phyloP scores from a whole-genome alignment of 2,113 vertebrate species.

The Pseudolaguvia tuberculata region DNA sequence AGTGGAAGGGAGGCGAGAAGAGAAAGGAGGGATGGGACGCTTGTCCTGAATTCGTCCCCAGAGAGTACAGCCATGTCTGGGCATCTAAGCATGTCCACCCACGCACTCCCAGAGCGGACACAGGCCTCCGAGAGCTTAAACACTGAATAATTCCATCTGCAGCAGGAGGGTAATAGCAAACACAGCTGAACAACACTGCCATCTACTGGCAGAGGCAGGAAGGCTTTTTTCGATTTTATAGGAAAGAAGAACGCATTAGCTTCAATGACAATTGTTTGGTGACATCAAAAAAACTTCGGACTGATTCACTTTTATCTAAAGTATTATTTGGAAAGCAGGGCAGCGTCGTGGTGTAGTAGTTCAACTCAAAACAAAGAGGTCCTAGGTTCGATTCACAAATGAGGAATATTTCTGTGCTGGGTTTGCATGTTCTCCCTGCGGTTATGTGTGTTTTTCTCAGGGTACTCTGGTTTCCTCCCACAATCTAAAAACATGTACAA shows the following conservation, averaged over 20 bases:
- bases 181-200: conserved; percentile 44
- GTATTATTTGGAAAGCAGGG: too few relatives aligned
- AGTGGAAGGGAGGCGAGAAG: conserved; percentile 36
- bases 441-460: too few relatives aligned
- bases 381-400: too few relatives aligned
- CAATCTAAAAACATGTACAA: too few relatives aligned
- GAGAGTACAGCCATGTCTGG: conserved; percentile 41
- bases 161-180: conserved; percentile 20
- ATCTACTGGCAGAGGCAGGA: conserved; percentile 54
- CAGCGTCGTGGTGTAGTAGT: too few relatives aligned
- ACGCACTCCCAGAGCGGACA: conserved; percentile 16
- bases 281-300: too few relatives aligned
- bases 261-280: too few relatives aligned
- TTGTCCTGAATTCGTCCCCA: conserved; percentile 28
- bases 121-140: not conserved
- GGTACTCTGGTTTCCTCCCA: too few relatives aligned
- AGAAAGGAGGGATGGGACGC: not conserved
- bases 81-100: conserved; percentile 32
- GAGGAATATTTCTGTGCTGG: too few relatives aligned
- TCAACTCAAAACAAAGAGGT: too few relatives aligned
- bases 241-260: not conserved
- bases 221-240: not conserved
- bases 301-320: too few relatives aligned
- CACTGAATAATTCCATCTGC: conserved; percentile 34
- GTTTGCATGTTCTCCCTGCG: too few relatives aligned